Evolutionary conservation across 2,797 vertebrate species (phyloP), one percentile per base, ranked within the genome.

Genomic region (Epinephelus coioides): DNA sequence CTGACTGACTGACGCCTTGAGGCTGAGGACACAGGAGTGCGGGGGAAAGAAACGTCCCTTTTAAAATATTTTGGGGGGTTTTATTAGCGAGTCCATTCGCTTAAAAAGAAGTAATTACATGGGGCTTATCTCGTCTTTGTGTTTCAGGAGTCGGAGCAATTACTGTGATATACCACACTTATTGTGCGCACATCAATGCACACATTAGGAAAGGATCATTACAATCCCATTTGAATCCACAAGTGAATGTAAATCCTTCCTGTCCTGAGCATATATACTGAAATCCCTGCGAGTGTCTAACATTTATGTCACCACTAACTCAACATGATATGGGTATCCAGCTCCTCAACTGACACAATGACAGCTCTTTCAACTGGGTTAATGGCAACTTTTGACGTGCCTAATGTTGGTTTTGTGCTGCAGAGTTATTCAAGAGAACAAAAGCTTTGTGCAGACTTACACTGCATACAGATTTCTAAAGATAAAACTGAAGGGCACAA

Each of bases 11-110:
- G 40, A 43, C 2, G 82, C 82, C 88, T 81, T 12, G 18, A 78
- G 87, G 81, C 69, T 63, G 27, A 78, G 56, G 73, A 81, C 82
- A 79, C 84, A n/a, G 55, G 83, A 86, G 25, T 21, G 6, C 6
- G 0, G 34, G 25, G 43, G 13, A 46, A 64, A 69, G 55, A 77
- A 69, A 53, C 21, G 27, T 79, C 40, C 59, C 23, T 57, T 57
- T 77, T 86, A 82, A 63, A 87, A 85, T 68, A 67, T 79, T 85
- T 76, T 25, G n/a, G 64, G 49, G 14, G 17, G 70, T 72, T 73
- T 82, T 85, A 74, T 82, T 65, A 82, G 47, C 19, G 69, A 63
- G 34, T 68, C 50, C 8, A n/a, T 60, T 60, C 30, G 27, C 18
- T 19, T n/a, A 44, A 40, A 65, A 63, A 49, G 17, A 49, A 55